Base-by-base conservation (phyloP, 53 echinoderm and acorn worm species). In the Pentamera pediparva region DNA sequence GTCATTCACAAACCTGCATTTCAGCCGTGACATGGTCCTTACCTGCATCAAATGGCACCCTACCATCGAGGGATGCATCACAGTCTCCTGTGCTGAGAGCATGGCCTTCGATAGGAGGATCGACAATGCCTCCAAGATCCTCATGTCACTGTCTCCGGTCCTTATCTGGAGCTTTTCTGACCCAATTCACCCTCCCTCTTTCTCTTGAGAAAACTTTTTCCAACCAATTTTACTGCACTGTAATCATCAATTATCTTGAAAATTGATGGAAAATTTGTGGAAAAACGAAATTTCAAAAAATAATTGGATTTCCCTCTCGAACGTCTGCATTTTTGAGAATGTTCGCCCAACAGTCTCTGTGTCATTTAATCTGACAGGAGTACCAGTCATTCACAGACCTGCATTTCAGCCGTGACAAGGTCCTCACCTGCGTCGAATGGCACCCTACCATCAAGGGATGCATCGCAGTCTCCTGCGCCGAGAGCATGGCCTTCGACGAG, bases 351-450 rank as follows among this genome's bases (percentile, higher is more conserved):
- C n/a, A n/a, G n/a, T n/a, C n/a, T n/a, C n/a, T n/a, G n/a, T n/a
- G n/a, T n/a, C n/a, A n/a, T n/a, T n/a, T n/a, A n/a, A n/a, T n/a
- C n/a, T n/a, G n/a, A n/a, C 70, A 96, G 96, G 96, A 96, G 70
- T 96, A 96, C 83, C 96, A 96, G 85, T 96, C 96, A 0, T 96
- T 96, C 80, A 96, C 96, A 1, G 96, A 96, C 58, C 79, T 96
- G 18, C 88, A 88, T 69, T 96, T 96, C 83, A 96, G 96, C 30
- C 87, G 91, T 48, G 90, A 90, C 40, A 96, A 96, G 62, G 85
- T 90, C 10, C 56, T 96, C 48, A 96, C 96, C 0, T 87, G 87
- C 59, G 82, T 91, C 10, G 96, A 91, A 54, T 96, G 96, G 96
- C 96, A 96, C 59, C 96, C 96, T 0, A 85, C 85, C 18, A 83